Evolutionary conservation across 2,797 vertebrate species (phyloP).

Genomic region (Chromis chromis): DNA sequence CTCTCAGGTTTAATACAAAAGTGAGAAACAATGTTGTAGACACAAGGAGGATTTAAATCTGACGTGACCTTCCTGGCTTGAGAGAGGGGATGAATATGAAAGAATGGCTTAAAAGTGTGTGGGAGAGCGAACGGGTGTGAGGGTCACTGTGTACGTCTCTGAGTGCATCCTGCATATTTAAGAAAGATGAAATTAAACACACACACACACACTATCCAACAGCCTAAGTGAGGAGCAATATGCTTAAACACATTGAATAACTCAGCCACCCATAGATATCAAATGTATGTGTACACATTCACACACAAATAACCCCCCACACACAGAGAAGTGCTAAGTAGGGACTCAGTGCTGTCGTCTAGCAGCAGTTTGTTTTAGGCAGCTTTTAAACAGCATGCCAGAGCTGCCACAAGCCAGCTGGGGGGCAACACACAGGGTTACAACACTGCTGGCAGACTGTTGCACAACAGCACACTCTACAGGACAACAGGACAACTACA

Average conservation of each 20-base stretch:
- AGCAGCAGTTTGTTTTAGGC: constrained; percentile 78
- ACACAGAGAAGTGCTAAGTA: constrained; percentile 56
- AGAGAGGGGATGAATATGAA: constrained; percentile 64
- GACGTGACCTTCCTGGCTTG: constrained; percentile 69
- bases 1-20: constrained; percentile 76
- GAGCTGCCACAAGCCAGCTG: constrained; percentile 71
- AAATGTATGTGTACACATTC: background rate
- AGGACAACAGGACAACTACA: constrained; percentile 49
- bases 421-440: constrained; percentile 42
- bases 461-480: constrained; percentile 76
- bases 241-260: constrained; percentile 18
- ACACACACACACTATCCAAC: constrained; percentile 1
- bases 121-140: constrained; percentile 50
- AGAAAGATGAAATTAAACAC: constrained; percentile 28
- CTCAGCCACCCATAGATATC: constrained; percentile 30
- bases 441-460: constrained; percentile 17
- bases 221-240: constrained; percentile 21
- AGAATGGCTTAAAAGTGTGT: constrained; percentile 62
- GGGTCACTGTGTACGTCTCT: constrained; percentile 48
- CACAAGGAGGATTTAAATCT: constrained; percentile 76
- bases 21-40: constrained; percentile 53
- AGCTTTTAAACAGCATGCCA: constrained; percentile 82
- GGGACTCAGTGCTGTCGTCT: constrained; percentile 62
- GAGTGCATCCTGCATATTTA: constrained; percentile 42
- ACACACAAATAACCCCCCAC: background rate